phyloP scores from a whole-genome alignment of 2,113 vertebrate species.

The Sceloporus tristichus region DNA sequence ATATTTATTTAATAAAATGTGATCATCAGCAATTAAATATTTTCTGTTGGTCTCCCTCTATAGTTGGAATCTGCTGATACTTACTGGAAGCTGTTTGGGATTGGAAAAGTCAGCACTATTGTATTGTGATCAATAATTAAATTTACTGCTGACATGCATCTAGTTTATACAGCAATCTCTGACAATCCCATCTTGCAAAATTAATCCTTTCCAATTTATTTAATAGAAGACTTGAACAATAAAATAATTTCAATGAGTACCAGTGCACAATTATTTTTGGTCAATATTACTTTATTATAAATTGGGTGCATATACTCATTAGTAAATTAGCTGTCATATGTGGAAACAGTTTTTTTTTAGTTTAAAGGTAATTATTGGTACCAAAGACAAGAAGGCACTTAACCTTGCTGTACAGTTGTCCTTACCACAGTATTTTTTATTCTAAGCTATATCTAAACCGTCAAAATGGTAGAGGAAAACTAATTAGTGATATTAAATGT shows the following conservation, averaged over 20 bases:
- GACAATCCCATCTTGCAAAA: slow-evolving; percentile 87
- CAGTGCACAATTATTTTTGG: slow-evolving; percentile 80
- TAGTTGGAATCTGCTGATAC: slow-evolving; percentile 90
- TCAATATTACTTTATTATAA: slow-evolving; percentile 86
- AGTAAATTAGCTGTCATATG: slow-evolving; percentile 88
- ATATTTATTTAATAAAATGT: slow-evolving; percentile 84
- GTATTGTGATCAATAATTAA: slow-evolving; percentile 95
- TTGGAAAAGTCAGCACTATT: slow-evolving; percentile 92
- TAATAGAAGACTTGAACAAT: slow-evolving; percentile 84
- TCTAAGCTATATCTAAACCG: slow-evolving; percentile 80
- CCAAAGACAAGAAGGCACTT: slow-evolving; percentile 86
- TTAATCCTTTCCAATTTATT: slow-evolving; percentile 88
- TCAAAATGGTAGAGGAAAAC: slow-evolving; percentile 81
- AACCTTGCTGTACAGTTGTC: slow-evolving; percentile 84
- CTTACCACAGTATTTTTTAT: slow-evolving; percentile 77
- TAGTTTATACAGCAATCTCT: slow-evolving; percentile 83
- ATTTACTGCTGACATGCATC: slow-evolving; percentile 92
- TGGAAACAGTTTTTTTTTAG: slow-evolving; percentile 78
- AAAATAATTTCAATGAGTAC: slow-evolving; percentile 83
- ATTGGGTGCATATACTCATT: slow-evolving; percentile 83
- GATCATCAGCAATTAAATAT: slow-evolving; percentile 79
- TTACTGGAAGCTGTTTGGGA: slow-evolving; percentile 86
- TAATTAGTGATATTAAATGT: slow-evolving; percentile 85
- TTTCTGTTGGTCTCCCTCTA: slow-evolving; percentile 72
- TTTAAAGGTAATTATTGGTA: slow-evolving; percentile 88